Base-by-base conservation (phyloP, 2,113 vertebrate species). In the Phylloscopus whistleri region DNA sequence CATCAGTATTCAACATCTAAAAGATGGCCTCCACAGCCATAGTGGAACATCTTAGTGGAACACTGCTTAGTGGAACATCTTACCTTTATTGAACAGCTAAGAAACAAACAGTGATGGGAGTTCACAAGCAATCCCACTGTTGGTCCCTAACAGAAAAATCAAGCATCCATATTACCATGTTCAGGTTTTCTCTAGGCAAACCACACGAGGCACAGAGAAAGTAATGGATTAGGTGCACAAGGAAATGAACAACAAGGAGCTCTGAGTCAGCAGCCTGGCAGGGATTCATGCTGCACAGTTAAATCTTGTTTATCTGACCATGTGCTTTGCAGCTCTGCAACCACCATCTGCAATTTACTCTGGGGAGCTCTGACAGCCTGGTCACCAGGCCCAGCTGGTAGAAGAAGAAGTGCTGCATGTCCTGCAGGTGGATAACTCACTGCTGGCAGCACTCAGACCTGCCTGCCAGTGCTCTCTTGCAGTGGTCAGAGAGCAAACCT, bases 271-370 rank as follows among this genome's bases (percentile, higher is more conserved):
- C 74, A 82, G 56, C 52, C 74, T 84, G 44, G 20, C 3, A 2
- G 27, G 49, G 58, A 49, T 79, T 68, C 70, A 4, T 4, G 33
- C 37, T 56, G 14, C 69, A 46, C 27, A 52, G 44, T 55, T 77
- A 76, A 67, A 78, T 64, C 66, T 72, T 60, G 33, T 91, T 91
- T 89, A 80, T 48, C 33, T 56, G 46, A 51, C 39, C 78, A 33
- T 1, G 6, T 44, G 69, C 70, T 63, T 87, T 0, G 0, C 81
- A 82, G 62, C 53, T 67, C 52, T 0, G 0, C 37, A 51, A 8
- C 48, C 2, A 39, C 37, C 1, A 2, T 48, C 84, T 74, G 51
- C 2, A 6, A 11, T 63, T 89, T 51, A 11, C 58, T 33, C 35
- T 30, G 39, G 30, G 53, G 23, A 79, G 43, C 49, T 62, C 63